Base-by-base conservation (phyloP, 2,797 vertebrate genomes). In the Odontamblyopus lacepedii region DNA sequence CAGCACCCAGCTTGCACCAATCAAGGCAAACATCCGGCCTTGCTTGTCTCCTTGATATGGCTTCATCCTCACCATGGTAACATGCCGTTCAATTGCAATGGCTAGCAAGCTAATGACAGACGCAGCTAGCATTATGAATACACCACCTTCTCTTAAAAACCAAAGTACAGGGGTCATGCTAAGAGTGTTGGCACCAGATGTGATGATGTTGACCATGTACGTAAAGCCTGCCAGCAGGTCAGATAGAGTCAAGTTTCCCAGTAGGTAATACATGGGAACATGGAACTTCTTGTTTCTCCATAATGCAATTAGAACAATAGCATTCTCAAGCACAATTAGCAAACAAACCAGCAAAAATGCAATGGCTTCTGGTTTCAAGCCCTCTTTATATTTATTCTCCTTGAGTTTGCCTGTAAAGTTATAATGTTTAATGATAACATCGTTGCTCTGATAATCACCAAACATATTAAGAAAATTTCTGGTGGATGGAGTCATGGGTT, bases 231-330 rank as follows among this genome's bases (percentile, higher is more conserved):
- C 95, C 2, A 97, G 87, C 76, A 97, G 82, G 90, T 97, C 96
- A 0, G 96, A 97, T 15, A 97, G 87, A 4, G 96, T 96, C 82
- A 97, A 70, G 84, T 96, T 97, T 56, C 96, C 96, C 74, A 97
- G 84, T 4, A 97, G 83, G 70, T 96, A 96, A 79, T 96, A 97
- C 96, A 97, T 97, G 75, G 96, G 96, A 69, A 95, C 63, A 3
- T 96, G 96, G 83, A 97, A 96, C 63, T 96, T 96, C 85, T 96
- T 96, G 83, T 96, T 96, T 80, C 92, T 95, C 92, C 94, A 95
- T 64, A 97, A 93, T 26, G 95, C 95, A 16, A 95, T 51, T n/a
- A 97, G 91, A 73, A 97, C 95, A 9, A 96, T 84, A 1, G 95
- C 81, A 26, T 97, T 97, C 84, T 96, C 96, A 8, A 93, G 60